phyloP scores from a whole-genome alignment of 2,888 invertebrate species.

The Campaea margaritaria region DNA sequence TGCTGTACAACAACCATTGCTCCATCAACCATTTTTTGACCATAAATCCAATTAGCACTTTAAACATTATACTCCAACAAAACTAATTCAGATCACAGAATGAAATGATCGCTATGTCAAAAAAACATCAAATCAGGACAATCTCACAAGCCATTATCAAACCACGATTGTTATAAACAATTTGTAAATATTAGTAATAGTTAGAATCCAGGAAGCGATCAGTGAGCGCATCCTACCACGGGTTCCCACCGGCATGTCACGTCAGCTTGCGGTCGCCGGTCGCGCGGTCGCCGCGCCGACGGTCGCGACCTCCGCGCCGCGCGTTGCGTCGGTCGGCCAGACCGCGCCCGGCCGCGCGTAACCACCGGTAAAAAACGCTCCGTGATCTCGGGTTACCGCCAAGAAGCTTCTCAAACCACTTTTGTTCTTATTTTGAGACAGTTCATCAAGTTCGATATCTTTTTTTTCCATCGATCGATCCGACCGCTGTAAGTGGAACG shows the following conservation, averaged over 20 bases:
- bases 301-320: conserved; percentile 66
- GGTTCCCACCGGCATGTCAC: conserved; percentile 69
- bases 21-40: too few species aligned
- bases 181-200: conserved; percentile 26
- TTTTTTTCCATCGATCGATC: conserved; percentile 40
- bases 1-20: too few species aligned
- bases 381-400: conserved; percentile 71
- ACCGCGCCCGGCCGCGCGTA: conserved; percentile 41
- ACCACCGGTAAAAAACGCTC: conserved; percentile 59
- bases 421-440: conserved; percentile 67
- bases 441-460: conserved; percentile 59
- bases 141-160: conserved; percentile 8
- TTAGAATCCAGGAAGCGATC: conserved; percentile 58
- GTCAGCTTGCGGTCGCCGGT: conserved; percentile 53
- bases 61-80: too few species aligned
- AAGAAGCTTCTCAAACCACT: conserved; percentile 54
- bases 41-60: too few species aligned
- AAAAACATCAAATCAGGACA: neutral
- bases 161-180: conserved; percentile 13
- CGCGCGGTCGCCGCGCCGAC: conserved; percentile 39
- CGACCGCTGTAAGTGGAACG: conserved; percentile 40
- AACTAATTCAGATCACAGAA: too few species aligned
- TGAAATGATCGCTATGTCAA: too few species aligned
- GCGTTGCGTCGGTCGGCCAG: conserved; percentile 22
- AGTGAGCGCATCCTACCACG: conserved; percentile 51